These are phyloP conservation scores for Acrobasis consociella DNA, from an alignment of 2,888 invertebrate species.

Conservation along the genomic window DNA sequence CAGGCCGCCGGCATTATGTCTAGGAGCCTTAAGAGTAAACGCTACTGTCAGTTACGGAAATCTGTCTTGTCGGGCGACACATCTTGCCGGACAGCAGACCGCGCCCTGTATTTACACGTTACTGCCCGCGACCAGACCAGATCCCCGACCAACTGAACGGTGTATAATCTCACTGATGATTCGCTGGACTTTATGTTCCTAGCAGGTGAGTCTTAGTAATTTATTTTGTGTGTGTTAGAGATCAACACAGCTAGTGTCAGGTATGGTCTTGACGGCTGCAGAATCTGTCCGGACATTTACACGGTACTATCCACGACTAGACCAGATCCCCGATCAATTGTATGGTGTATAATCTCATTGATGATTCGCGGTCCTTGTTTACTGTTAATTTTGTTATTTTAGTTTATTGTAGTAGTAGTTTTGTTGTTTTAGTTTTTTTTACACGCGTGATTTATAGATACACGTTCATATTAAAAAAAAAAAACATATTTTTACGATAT, in stretches of 20 bases:
- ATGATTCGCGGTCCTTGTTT: conserved; percentile 88
- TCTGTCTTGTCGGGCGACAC: conserved; percentile 88
- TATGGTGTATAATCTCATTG: conserved; percentile 89
- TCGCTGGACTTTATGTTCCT: conserved; percentile 88
- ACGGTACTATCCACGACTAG: conserved; percentile 89
- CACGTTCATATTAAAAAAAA: no score
- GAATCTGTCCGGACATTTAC: conserved; percentile 87
- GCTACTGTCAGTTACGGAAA: conserved; percentile 87
- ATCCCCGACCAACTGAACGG: conserved; percentile 89
- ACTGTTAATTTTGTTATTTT: no score
- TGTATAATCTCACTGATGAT: conserved; percentile 89
- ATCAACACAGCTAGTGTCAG: conserved; percentile 86
- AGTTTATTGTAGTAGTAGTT: no score
- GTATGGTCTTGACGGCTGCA: conserved; percentile 91
- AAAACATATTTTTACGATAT: no score
- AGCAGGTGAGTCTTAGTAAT: conserved; percentile 59
- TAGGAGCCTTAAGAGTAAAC: no score
- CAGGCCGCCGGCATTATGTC: no score
- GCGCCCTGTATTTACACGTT: conserved; percentile 89
- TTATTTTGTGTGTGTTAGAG: conserved; percentile 6
- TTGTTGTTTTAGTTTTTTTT: no score
- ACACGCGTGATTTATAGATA: no score
- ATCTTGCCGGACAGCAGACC: conserved; percentile 87
- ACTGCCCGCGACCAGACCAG: conserved; percentile 89
- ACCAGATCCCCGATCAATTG: conserved; percentile 92